Conservation (phyloP, 1,140 invertebrate species). For the Physella acuta region DNA sequence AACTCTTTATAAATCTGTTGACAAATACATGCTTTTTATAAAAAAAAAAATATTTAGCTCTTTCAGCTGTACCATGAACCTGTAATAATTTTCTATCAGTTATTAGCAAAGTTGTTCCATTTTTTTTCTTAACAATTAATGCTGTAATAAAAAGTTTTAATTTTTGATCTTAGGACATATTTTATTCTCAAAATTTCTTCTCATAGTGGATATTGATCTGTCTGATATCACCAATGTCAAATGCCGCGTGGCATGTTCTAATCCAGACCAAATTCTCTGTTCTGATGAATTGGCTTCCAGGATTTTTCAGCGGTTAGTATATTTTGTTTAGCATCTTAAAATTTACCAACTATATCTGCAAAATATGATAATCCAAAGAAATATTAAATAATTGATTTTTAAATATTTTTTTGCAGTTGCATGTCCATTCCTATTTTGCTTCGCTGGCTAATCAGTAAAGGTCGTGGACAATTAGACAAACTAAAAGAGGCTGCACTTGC, state of each 20-base stretch:
- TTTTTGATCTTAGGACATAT: background rate
- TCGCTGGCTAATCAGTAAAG: conserved; percentile 71
- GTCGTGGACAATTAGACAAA: conserved; percentile 46
- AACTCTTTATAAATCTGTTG: too few species aligned
- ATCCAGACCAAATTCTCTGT: conserved; percentile 61
- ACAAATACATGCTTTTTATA: too few species aligned
- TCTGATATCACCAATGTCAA: conserved; percentile 75
- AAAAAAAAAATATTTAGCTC: too few species aligned
- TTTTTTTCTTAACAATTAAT: background rate
- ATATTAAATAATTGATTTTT: background rate
- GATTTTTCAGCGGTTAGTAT: conserved; percentile 75
- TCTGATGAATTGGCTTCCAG: conserved; percentile 76
- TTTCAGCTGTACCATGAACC: too few species aligned
- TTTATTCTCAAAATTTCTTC: conserved; percentile 9
- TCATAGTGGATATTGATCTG: conserved; percentile 80
- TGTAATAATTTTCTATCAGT: too few species aligned
- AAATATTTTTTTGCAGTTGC: conserved; percentile 64
- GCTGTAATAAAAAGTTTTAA: too few species aligned
- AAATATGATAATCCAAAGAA: background rate
- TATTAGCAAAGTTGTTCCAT: background rate
- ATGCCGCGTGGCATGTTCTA: conserved; percentile 68
- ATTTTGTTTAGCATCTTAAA: conserved; percentile 1
- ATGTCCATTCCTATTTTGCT: conserved; percentile 89
- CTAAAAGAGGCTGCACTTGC: conserved; percentile 32
- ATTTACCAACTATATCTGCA: too few species aligned